Evolutionary conservation across 2,888 invertebrate genomes (phyloP), one percentile per base, ranked within the genome.

Genomic region (Netelia inedita): DNA sequence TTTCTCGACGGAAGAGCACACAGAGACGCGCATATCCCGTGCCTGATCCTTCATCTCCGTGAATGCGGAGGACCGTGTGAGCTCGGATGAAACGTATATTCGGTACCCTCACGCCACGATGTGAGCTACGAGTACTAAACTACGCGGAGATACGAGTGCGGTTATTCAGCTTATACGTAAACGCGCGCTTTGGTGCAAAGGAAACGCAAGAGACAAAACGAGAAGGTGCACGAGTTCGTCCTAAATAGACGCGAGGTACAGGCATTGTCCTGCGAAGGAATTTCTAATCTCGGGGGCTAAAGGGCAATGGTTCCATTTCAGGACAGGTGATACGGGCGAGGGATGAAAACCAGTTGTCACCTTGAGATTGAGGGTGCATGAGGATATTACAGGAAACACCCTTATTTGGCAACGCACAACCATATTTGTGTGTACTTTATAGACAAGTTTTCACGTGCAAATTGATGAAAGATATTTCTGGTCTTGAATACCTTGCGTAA

Each of bases 201-300:
- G 61, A 75, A 35, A 57, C 19, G 68, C 23, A 57, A 65, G 73
- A 63, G 63, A 35, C 6, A 35, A 35, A 35, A 5, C 35, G 75
- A 63, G 72, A 63, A 41, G 69, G 41, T 59, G 68, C 41, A 21
- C 73, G 74, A 71, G 75, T 83, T 69, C 73, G 79, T 79, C 82
- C 83, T 82, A 87, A 59, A 79, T 80, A 78, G 79, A 75, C 46
- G 65, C 74, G 69, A 57, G 75, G 73, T 41, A 69, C 1, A 46
- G 53, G 28, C 14, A 14, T 46, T 46, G 46, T 46, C 46, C 46
- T 14, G 14, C 46, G 46, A 14, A 46, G 46, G 14, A 11, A 46
- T 46, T 11, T 46, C 46, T 46, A 46, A 46, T 46, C 46, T 46
- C 14, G 46, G 46, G 14, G 11, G 46, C 8, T 35, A 46, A 46